These are phyloP conservation scores for Macrotis lagotis DNA, from an alignment of 2,113 vertebrate species.

Conservation along the genomic window DNA sequence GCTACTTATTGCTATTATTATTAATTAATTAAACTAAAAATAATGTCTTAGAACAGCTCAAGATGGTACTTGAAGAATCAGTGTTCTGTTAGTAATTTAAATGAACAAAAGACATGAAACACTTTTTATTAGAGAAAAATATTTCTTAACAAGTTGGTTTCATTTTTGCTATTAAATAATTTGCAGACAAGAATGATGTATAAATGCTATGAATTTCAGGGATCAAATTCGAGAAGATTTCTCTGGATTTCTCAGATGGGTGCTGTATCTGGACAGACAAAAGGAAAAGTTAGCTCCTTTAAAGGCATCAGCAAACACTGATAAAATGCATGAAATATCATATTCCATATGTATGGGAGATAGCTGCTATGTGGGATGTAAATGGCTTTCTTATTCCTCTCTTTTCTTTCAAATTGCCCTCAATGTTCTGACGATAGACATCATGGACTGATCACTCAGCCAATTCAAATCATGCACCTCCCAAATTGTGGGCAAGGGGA, in stretches of 20 bases:
- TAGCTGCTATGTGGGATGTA: slow-evolving; percentile 67
- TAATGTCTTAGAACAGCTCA: slow-evolving; percentile 46
- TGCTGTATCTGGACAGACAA: slow-evolving; percentile 44
- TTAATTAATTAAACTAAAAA: slow-evolving; percentile 4
- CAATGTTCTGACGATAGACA: slow-evolving; percentile 50
- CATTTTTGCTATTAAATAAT: slow-evolving; percentile 49
- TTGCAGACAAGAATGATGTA: slow-evolving; percentile 18
- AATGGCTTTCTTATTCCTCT: slow-evolving; percentile 71
- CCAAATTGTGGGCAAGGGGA: slow-evolving; percentile 50
- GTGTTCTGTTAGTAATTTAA: slow-evolving; percentile 37
- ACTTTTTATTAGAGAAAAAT: slow-evolving; percentile 42
- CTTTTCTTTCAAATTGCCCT: slow-evolving; percentile 57
- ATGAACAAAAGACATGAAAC: slow-evolving; percentile 48
- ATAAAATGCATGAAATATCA: slow-evolving; percentile 50
- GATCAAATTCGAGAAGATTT: slow-evolving; percentile 39
- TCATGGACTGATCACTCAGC: slow-evolving; percentile 49
- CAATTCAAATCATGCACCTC: slow-evolving; percentile 59
- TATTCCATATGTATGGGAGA: slow-evolving; percentile 48
- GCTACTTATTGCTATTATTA: not conserved
- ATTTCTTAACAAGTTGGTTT: slow-evolving; percentile 22
- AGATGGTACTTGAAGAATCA: slow-evolving; percentile 25
- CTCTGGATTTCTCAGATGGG: slow-evolving; percentile 42
- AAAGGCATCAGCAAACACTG: slow-evolving; percentile 9
- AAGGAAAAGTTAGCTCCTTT: not conserved
- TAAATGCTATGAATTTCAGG: slow-evolving; percentile 22